A percentile compares a stretch with the other conserved stretches of the same genome.
These are phyloP conservation scores for Erithacus rubecula DNA, from an alignment of 2,797 vertebrate species.

Conservation along the genomic window DNA sequence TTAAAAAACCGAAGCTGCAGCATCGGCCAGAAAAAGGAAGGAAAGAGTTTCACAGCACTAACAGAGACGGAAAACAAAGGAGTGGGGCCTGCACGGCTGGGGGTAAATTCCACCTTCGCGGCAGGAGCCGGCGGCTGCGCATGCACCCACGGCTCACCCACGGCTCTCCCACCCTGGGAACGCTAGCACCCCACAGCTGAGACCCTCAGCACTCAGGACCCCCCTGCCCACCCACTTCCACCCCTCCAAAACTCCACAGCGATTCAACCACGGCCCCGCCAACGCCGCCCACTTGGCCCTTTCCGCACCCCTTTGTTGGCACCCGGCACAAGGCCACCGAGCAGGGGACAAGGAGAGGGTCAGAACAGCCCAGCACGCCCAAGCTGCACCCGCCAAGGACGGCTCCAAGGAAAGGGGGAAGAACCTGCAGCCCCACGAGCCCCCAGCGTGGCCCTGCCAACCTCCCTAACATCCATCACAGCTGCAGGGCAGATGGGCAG, in stretches of 20 bases:
- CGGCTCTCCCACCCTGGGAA: constrained; percentile 19
- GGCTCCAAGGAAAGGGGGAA: background rate
- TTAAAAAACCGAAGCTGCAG: background rate
- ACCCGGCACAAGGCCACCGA: background rate
- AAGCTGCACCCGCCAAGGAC: background rate
- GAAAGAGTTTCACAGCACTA: background rate
- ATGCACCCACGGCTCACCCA: background rate
- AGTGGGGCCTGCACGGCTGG: constrained; percentile 28
- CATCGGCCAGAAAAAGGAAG: background rate
- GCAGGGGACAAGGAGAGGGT: background rate
- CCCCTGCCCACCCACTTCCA: background rate
- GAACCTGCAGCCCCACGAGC: background rate
- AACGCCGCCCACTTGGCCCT: background rate
- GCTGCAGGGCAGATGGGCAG: accelerated
- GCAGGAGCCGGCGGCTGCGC: constrained; percentile 21
- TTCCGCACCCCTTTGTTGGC: background rate
- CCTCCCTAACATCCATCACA: accelerated
- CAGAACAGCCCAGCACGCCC: background rate
- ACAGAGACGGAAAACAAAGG: constrained; percentile 45
- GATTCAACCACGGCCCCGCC: background rate
- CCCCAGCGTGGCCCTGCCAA: no score
- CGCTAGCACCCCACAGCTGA: background rate
- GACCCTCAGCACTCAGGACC: background rate
- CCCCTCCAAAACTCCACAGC: background rate
- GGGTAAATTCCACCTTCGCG: constrained; percentile 54